phyloP scores from a whole-genome alignment of 2,113 vertebrate genomes.

The Pseudorasbora parva region DNA sequence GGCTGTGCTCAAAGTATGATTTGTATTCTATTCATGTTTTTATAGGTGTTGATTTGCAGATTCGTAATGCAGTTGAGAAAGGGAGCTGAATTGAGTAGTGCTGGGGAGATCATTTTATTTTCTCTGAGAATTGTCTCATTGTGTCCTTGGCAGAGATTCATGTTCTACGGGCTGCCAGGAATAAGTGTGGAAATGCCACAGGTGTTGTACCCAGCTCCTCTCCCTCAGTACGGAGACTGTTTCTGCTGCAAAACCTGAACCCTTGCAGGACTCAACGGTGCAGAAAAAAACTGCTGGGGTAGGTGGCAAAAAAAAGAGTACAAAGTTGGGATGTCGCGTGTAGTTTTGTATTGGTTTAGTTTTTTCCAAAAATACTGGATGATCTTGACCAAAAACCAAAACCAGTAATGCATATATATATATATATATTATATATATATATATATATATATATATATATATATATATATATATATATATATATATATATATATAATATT shows the following conservation, averaged over 20 bases:
- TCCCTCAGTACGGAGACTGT: slow-evolving; percentile 90
- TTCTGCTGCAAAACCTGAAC: slow-evolving; percentile 72
- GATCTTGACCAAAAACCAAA: too few species aligned
- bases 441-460: too few species aligned
- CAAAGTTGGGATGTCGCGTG: neutral
- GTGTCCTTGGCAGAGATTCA: slow-evolving; percentile 82
- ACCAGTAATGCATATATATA: too few species aligned
- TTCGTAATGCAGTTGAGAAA: neutral
- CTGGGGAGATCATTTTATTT: neutral
- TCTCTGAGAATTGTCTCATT: slow-evolving; percentile 21
- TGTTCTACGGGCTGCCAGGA: slow-evolving; percentile 93
- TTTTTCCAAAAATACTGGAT: too few species aligned
- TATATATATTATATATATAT: too few species aligned
- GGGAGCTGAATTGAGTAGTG: neutral
- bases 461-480: too few species aligned
- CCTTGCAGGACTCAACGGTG: slow-evolving; percentile 59
- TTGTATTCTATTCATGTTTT: neutral
- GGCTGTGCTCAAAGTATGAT: slow-evolving; percentile 87
- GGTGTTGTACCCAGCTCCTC: slow-evolving; percentile 86
- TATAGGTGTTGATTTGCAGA: neutral
- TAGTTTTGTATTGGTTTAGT: too few species aligned
- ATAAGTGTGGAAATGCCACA: slow-evolving; percentile 85
- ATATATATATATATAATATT: too few species aligned
- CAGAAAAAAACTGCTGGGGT: slow-evolving; percentile 76
- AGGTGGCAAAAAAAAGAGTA: slow-evolving; percentile 33